Base-by-base conservation (phyloP, 1,140 invertebrate genomes). In the Drosophila ironensis region DNA sequence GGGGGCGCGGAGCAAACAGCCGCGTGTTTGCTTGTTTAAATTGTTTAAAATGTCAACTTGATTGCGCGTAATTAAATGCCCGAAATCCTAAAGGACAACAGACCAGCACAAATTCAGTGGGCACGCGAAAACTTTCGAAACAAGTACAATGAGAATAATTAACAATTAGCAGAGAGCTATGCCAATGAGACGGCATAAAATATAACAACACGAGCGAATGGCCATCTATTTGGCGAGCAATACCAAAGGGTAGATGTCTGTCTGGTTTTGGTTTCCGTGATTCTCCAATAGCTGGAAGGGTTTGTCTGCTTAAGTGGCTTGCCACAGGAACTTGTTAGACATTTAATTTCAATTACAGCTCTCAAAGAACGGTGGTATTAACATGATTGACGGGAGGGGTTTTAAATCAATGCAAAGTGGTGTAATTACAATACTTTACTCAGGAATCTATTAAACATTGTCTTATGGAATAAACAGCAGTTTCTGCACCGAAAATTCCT, bases 21-120 rank as follows among this genome's bases (percentile, higher is more conserved):
- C 22, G 47, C 59, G 56, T 87, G 71, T 80, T 73, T 86, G 75
- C 74, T 68, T 67, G 81, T 68, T 87, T 87, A 86, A 86, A 86
- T 86, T 87, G 80, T 86, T 87, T 87, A 86, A 80, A 86, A 86
- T 86, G 80, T 87, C 81, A 86, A 86, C 72, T 86, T 86, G 60
- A 86, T 84, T 84, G 80, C 71, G 74, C 80, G 73, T 86, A 86
- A 86, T 86, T 86, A 81, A 86, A 86, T 86, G 80, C 81, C 66
- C 66, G 44, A 75, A 86, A 87, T 86, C 80, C 81, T 86, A 53
- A 72, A 86, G 71, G 74, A 80, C 66, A 86, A 75, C 57, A 75
- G 51, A 67, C 40, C 1, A 7, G 30, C 8, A 4, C 16, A 27
- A 17, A 12, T 38, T 27, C 27, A 16, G 33, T 6, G 24, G 53